phyloP scores from a whole-genome alignment of 2,113 vertebrate genomes.

The Dipodomys merriami region DNA sequence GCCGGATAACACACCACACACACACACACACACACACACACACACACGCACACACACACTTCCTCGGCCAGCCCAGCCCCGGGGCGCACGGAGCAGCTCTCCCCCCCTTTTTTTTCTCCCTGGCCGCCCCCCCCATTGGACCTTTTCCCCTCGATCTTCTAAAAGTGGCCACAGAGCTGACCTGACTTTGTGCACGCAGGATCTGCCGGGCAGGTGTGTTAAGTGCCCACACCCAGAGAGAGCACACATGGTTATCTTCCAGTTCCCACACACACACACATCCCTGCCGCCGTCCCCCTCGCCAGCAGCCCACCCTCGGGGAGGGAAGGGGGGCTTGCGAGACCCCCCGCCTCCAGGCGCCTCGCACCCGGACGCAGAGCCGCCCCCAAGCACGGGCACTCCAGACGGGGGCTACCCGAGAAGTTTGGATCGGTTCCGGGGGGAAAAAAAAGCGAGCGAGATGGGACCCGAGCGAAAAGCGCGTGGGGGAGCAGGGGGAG shows the following conservation, averaged over 20 bases:
- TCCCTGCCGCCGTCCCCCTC: background rate
- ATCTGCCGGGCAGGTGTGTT: slow-evolving; percentile 66
- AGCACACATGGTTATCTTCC: background rate
- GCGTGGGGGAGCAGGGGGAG: background rate
- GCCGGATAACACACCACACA: background rate
- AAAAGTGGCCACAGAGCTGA: background rate
- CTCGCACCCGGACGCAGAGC: background rate
- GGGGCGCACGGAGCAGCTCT: background rate
- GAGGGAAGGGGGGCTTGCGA: background rate
- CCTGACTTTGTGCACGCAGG: background rate
- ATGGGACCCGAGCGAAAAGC: background rate
- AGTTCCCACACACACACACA: background rate
- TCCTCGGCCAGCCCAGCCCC: background rate
- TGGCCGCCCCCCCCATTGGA: background rate
- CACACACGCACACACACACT: background rate
- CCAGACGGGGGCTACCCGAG: background rate
- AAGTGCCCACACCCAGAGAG: slow-evolving; percentile 26
- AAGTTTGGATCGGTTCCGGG: slow-evolving; percentile 72
- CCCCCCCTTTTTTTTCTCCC: background rate
- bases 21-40: background rate
- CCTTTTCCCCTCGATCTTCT: background rate
- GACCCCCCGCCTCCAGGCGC: background rate
- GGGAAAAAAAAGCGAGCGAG: background rate
- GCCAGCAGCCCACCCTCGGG: background rate
- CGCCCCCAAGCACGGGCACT: background rate